Evolutionary conservation across 2,113 vertebrate species (phyloP), one percentile per base, ranked within the genome.

Genomic region (Bufo bufo): DNA sequence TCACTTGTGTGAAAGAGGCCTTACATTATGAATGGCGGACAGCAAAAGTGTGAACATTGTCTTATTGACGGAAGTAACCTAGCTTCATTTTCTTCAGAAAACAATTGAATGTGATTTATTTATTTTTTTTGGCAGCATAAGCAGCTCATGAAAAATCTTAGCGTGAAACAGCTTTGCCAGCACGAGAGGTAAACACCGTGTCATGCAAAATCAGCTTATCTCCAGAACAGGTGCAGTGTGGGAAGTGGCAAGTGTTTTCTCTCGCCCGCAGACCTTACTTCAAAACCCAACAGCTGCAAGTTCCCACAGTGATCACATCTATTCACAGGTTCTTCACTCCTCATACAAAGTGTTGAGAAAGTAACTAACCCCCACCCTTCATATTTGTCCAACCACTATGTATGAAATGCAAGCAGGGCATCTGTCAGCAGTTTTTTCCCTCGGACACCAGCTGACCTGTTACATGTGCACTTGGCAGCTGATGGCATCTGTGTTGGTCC

Each of bases 171-270:
- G 61, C 61, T 63, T 63, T 66, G 10, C 20, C 20, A 66, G 63
- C 20, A 66, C 3, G 63, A 66, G 63, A 66, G 6, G 23, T 69
- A 33, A 33, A 69, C 66, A 69, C 66, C 1, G 0, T 33, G 66
- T 33, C 63, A n/a, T 66, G 63, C 20, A 66, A 10, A 75, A 47
- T 47, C 3, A 49, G 43, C 47, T 52, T 77, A 49, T 52, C 47
- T 19, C 43, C 74, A 77, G 16, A 77, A 77, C 74, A 77, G 74
- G 74, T 77, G 74, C 74, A 20, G 74, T n/a, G 74, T 50, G 74
- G 74, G 74, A 8, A 20, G 74, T 45, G 71, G 74, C 45, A 8
- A 5, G 9, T 77, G 16, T 52, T 52, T 2, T 49, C 66, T 66
- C 63, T 23, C 63, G 20, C 63, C 20, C 3, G 20, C 20, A 66